phyloP scores from a whole-genome alignment of 2,797 vertebrate genomes.

The Lepus oiostolus region DNA sequence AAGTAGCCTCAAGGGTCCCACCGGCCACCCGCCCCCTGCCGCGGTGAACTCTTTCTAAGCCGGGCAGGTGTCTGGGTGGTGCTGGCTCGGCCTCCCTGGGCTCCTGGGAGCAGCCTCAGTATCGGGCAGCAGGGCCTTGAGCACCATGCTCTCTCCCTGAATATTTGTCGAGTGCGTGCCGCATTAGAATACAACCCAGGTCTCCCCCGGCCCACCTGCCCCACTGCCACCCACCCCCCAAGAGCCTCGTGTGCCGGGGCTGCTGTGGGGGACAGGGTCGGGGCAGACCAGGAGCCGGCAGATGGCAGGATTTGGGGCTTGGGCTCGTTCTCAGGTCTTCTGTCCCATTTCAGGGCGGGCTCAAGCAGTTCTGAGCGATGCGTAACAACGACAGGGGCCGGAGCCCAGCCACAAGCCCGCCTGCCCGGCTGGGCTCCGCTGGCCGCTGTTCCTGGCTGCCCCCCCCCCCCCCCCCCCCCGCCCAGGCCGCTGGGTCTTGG shows the following conservation, averaged over 20 bases:
- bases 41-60: not conserved
- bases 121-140: not conserved
- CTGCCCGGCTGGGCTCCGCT: not conserved
- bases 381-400: not conserved
- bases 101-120: not conserved
- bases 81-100: not conserved
- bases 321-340: not conserved
- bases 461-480: no score
- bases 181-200: not conserved
- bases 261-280: not conserved
- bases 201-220: not conserved
- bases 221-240: no score
- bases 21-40: not conserved
- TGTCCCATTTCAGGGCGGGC: not conserved
- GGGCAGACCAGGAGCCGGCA: not conserved
- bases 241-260: not conserved
- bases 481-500: not conserved
- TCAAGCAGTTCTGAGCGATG: not conserved
- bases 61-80: not conserved
- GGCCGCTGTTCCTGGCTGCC: not conserved
- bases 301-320: not conserved
- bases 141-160: not conserved
- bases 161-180: not conserved
- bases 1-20: not conserved
- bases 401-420: no score